Evolutionary conservation across 1,140 invertebrate genomes (phyloP).

Genomic region (Charaxes varanes): DNA sequence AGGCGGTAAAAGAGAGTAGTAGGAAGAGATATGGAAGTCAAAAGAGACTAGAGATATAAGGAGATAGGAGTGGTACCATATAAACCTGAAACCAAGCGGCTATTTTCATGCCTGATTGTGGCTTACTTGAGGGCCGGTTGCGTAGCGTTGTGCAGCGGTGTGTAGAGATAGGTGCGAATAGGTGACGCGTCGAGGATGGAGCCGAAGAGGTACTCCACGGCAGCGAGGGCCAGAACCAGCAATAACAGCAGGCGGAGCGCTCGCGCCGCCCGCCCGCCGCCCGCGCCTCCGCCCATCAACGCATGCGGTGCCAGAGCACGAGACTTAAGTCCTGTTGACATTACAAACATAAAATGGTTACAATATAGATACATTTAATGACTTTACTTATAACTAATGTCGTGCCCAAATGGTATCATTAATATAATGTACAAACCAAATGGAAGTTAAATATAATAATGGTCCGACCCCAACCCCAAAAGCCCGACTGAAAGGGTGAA

Average conservation of each 20-base stretch:
- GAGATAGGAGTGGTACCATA: no score
- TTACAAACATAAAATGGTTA: no score
- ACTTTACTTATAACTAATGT: no score
- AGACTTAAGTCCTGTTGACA: slow-evolving; percentile 21
- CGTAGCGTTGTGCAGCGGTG: slow-evolving; percentile 48
- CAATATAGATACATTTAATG: no score
- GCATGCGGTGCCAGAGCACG: slow-evolving; percentile 37
- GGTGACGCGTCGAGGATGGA: slow-evolving; percentile 60
- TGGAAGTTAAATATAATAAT: no score
- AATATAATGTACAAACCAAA: no score
- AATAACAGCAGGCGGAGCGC: slow-evolving; percentile 58
- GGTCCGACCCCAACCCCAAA: no score
- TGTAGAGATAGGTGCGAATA: slow-evolving; percentile 56
- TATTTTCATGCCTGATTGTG: neutral
- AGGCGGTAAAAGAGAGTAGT: no score
- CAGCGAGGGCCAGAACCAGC: slow-evolving; percentile 52
- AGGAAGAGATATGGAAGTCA: no score
- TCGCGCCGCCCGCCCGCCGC: slow-evolving; percentile 56
- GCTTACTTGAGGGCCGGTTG: slow-evolving; percentile 44
- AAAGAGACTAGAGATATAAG: neutral
- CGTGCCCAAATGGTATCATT: no score
- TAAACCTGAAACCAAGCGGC: no score
- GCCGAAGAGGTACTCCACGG: slow-evolving; percentile 61
- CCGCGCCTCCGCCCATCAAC: slow-evolving; percentile 56
- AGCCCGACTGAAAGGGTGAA: no score